Base-by-base conservation (phyloP, 2,888 invertebrate genomes). In the Drosophila mimica region DNA sequence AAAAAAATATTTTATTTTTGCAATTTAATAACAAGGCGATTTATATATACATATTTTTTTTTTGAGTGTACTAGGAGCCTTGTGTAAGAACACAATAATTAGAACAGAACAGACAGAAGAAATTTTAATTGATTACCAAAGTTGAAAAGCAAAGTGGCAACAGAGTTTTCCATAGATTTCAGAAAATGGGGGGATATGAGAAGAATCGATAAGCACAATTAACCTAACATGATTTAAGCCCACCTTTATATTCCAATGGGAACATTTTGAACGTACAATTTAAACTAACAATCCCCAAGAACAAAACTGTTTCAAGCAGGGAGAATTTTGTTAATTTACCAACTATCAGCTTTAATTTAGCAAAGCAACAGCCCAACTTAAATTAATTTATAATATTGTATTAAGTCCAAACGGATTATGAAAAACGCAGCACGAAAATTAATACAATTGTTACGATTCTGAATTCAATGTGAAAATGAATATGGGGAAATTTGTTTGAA, bases 201-300 rank as follows among this genome's bases (percentile, higher is more conserved):
- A 28, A 30, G 40, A 33, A 48, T 57, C 49, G 48, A 52, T 33
- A 36, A 31, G 38, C 53, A 33, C 43, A 49, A 8, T 30, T 28
- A 65, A 60, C 66, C 67, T 56, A 25, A 56, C 46, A 78, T 74
- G 74, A 78, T 78, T 85, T 72, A 53, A 88, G 68, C 85, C 85
- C 85, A 85, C 85, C 85, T 88, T 70, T 83, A 70, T 62, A 67
- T 79, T 81, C 74, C 74, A 72, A 82, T 66, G 84, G 89, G 88
- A 84, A 75, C 84, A 85, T 75, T 81, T 74, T 25, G 43, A 72
- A 62, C 54, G 74, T 88, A 89, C 85, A 76, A 82, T 52, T 82
- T 63, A 71, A 61, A 61, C 73, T 20, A 86, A 81, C 62, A 58
- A 54, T 76, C 61, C 58, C 67, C 38, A 36, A 20, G 6, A 59